These are phyloP conservation scores for Euglossa dilemma DNA, from an alignment of 1,140 invertebrate genomes.

Conservation along the genomic window DNA sequence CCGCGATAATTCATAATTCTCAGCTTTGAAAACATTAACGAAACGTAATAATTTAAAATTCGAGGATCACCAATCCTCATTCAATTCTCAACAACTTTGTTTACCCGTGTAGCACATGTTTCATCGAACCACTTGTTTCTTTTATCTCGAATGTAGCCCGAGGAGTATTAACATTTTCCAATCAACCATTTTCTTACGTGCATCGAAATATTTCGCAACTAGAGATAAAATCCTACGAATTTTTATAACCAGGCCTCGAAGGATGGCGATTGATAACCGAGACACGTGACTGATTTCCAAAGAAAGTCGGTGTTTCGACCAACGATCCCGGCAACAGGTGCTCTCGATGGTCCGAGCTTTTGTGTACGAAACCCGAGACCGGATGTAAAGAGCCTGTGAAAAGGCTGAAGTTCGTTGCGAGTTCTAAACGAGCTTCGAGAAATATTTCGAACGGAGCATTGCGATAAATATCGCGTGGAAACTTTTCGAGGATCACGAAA, in stretches of 20 bases:
- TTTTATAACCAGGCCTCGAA: not conserved
- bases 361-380: not conserved
- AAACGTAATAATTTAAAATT: too few species aligned
- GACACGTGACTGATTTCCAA: conserved; percentile 13
- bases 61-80: too few species aligned
- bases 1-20: too few species aligned
- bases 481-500: not conserved
- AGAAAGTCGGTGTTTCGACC: not conserved
- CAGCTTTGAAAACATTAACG: too few species aligned
- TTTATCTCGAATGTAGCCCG: not conserved
- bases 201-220: too few species aligned
- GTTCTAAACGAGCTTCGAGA: not conserved
- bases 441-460: not conserved
- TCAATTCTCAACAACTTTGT: too few species aligned
- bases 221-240: conserved; percentile 7
- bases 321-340: not conserved
- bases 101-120: not conserved
- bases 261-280: not conserved
- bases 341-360: not conserved
- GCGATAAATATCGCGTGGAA: not conserved
- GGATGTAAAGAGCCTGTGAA: too few species aligned
- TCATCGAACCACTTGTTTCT: too few species aligned
- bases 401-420: not conserved
- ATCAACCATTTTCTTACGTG: too few species aligned
- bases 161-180: not conserved